phyloP scores from a whole-genome alignment of 2,888 invertebrate species.

The Halictus quadricinctus region DNA sequence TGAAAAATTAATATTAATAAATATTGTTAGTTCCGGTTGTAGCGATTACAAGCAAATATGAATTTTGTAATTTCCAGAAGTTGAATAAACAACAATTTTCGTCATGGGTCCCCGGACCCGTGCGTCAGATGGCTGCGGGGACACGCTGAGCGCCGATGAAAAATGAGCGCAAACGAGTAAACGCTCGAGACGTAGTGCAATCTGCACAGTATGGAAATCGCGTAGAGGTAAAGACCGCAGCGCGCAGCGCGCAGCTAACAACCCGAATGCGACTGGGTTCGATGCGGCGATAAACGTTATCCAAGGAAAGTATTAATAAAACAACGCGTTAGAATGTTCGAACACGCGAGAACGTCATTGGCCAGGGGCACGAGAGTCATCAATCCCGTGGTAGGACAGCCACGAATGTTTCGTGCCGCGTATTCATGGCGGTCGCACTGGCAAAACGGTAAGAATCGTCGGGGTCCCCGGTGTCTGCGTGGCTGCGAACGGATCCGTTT shows the following conservation, averaged over 20 bases:
- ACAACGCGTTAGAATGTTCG: neutral
- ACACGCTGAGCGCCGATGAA: neutral
- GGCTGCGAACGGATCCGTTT: conserved; percentile 23
- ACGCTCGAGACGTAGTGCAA: neutral
- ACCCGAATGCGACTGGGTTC: neutral
- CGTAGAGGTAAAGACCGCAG: neutral
- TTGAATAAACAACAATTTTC: too few species aligned
- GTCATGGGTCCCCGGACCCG: neutral
- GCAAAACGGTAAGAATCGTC: neutral
- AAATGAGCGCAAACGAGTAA: neutral
- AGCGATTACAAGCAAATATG: too few species aligned
- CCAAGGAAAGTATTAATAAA: conserved; percentile 13
- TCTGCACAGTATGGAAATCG: neutral
- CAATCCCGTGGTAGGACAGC: neutral
- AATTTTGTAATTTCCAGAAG: neutral
- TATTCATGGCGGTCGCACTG: neutral
- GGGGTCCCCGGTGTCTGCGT: neutral
- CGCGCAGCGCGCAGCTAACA: neutral
- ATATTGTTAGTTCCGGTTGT: too few species aligned
- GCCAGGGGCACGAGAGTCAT: neutral
- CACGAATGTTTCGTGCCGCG: conserved; percentile 8
- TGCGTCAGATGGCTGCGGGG: neutral
- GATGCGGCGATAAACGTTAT: neutral
- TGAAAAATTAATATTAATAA: too few species aligned
- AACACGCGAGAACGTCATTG: conserved; percentile 12